Evolutionary conservation across 2,888 invertebrate species (phyloP).

Genomic region (Zygogramma bicolorata): DNA sequence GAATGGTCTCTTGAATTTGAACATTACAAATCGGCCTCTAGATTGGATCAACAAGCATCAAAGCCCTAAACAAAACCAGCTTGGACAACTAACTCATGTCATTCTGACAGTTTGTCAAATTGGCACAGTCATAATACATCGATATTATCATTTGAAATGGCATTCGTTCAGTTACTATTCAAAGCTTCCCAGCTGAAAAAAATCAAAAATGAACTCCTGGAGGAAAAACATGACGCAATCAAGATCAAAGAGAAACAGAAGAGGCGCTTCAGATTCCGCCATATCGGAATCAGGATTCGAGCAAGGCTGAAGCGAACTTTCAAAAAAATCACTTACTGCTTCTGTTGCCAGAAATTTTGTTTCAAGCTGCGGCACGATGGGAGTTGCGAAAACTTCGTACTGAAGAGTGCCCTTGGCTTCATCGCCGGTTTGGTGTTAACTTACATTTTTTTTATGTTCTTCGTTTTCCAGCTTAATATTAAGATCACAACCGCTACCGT

Average conservation of each 20-base stretch:
- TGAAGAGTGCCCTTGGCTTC: conserved; percentile 77
- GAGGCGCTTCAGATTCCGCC: conserved; percentile 63
- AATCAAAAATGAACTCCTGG: conserved; percentile 51
- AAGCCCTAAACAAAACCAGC: too few relatives aligned
- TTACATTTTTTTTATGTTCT: conserved; percentile 76
- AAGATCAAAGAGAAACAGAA: conserved; percentile 63
- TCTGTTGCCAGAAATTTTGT: conserved; percentile 61
- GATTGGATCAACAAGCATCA: too few relatives aligned
- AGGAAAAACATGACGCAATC: conserved; percentile 72
- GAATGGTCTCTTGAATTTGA: too few relatives aligned
- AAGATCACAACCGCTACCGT: conserved; percentile 72
- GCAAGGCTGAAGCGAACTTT: conserved; percentile 65
- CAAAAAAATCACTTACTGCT: conserved; percentile 52
- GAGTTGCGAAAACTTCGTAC: conserved; percentile 72
- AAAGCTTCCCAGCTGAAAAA: conserved; percentile 23
- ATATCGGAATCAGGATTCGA: conserved; percentile 65
- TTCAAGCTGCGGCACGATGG: conserved; percentile 68
- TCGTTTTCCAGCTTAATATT: conserved; percentile 76
- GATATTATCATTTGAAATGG: conserved; percentile 48
- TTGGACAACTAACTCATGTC: not conserved
- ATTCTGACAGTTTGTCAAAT: not conserved
- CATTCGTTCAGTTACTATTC: conserved; percentile 46
- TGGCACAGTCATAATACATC: not conserved
- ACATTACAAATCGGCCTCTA: too few relatives aligned
- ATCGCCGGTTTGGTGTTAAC: conserved; percentile 75